phyloP scores from a whole-genome alignment of 1,140 invertebrate genomes.

The Riptortus pedestris region DNA sequence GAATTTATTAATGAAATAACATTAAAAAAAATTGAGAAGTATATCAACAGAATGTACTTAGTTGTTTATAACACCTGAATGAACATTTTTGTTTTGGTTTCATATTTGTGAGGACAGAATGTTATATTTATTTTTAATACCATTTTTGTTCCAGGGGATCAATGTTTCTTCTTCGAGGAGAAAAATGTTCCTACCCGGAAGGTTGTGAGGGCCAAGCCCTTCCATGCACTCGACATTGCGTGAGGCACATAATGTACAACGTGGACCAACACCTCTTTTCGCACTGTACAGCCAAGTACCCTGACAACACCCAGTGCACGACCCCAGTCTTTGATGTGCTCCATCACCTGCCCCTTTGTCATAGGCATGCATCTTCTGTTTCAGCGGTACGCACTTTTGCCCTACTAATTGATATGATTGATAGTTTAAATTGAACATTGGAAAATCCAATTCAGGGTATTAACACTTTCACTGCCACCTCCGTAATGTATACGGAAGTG shows the following conservation, averaged over 20 bases:
- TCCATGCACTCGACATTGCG: constrained; percentile 72
- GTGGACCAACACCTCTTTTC: constrained; percentile 77
- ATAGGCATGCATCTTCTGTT: constrained; percentile 59
- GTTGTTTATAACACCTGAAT: too few relatives aligned
- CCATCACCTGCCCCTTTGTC: constrained; percentile 72
- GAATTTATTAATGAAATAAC: too few relatives aligned
- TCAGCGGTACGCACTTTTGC: neutral
- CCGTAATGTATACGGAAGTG: too few relatives aligned
- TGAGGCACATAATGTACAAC: constrained; percentile 76
- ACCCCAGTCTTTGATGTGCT: constrained; percentile 75
- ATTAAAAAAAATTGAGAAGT: too few relatives aligned
- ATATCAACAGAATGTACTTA: too few relatives aligned
- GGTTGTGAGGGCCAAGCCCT: constrained; percentile 43
- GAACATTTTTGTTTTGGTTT: too few relatives aligned
- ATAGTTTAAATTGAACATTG: too few relatives aligned
- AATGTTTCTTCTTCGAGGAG: constrained; percentile 22
- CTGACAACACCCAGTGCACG: constrained; percentile 77
- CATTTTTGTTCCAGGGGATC: constrained; percentile 21
- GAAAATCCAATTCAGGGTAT: too few relatives aligned
- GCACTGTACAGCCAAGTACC: constrained; percentile 78
- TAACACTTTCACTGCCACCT: too few relatives aligned
- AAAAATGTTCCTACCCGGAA: constrained; percentile 25
- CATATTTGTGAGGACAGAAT: too few relatives aligned
- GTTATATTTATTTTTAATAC: too few relatives aligned
- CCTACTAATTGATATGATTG: too few relatives aligned